A percentile compares a stretch with the other conserved stretches of the same genome.
phyloP scores from a whole-genome alignment of 2,113 vertebrate species.

The Nibea coibor region DNA sequence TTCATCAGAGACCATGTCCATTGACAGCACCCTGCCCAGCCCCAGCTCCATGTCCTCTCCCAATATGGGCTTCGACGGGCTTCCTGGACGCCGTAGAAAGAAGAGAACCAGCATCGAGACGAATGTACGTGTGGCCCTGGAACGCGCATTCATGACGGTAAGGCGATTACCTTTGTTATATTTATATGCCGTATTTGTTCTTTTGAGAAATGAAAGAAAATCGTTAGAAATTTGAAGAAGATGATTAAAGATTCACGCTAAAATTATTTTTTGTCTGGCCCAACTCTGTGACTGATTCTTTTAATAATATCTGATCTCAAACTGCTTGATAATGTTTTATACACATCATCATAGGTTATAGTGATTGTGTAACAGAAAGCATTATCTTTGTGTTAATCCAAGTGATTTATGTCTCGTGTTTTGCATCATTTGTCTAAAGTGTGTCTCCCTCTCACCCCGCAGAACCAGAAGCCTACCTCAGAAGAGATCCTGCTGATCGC shows the following conservation, averaged over 20 bases:
- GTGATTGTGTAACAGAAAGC: neutral
- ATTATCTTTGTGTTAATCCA: neutral
- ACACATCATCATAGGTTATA: neutral
- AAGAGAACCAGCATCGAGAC: conserved; percentile 98
- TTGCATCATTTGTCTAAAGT: neutral
- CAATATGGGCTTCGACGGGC: conserved; percentile 89
- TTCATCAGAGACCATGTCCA: conserved; percentile 91
- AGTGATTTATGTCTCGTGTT: neutral
- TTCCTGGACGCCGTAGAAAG: conserved; percentile 92
- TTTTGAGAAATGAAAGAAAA: neutral
- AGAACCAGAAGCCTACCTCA: conserved; percentile 98
- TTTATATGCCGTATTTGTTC: too few species aligned
- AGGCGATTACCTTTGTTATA: conserved; percentile 17
- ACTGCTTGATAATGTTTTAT: neutral
- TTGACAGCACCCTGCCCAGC: conserved; percentile 92
- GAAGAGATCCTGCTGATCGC: conserved; percentile 93
- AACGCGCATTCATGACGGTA: conserved; percentile 93
- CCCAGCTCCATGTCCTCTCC: conserved; percentile 91
- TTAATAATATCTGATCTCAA: neutral
- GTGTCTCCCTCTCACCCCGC: neutral
- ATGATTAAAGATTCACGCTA: neutral
- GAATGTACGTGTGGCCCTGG: conserved; percentile 93
- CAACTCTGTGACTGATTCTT: neutral
- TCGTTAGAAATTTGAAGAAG: neutral
- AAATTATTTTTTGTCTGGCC: neutral